Evolutionary conservation across 2,888 invertebrate species (phyloP).

Genomic region (Hirtodrosophila alboralis): DNA sequence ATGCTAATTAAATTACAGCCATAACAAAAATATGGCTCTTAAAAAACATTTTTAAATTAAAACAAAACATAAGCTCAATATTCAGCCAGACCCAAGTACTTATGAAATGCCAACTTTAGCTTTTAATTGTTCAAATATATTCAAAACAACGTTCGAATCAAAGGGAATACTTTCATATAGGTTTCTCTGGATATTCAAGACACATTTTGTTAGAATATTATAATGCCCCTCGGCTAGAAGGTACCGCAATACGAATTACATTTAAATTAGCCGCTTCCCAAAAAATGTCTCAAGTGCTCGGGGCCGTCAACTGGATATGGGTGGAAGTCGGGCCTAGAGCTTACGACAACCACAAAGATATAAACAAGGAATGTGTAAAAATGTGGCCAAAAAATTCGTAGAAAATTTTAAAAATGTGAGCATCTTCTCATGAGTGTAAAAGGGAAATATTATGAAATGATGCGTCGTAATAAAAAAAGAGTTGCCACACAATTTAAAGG

Average conservation of each 20-base stretch:
- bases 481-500: slow-evolving; percentile 13
- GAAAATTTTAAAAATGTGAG: slow-evolving; percentile 35
- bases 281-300: slow-evolving; percentile 28
- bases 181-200: too few species aligned
- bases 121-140: too few species aligned
- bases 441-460: slow-evolving; percentile 44
- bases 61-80: too few species aligned
- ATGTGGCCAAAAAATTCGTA: slow-evolving; percentile 37
- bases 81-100: too few species aligned
- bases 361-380: slow-evolving; percentile 47
- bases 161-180: too few species aligned
- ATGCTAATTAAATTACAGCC: too few species aligned
- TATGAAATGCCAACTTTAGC: too few species aligned
- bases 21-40: too few species aligned
- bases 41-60: too few species aligned
- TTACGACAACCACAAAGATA: slow-evolving; percentile 55
- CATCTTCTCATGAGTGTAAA: slow-evolving; percentile 32
- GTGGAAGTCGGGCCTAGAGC: slow-evolving; percentile 15
- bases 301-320: neutral
- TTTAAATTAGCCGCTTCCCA: slow-evolving; percentile 59
- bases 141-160: too few species aligned
- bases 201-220: too few species aligned
- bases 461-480: slow-evolving; percentile 27
- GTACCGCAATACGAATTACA: slow-evolving; percentile 51
- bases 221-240: too few species aligned